Percentiles rank a stretch among this genome's conserved stretches.
Evolutionary conservation across 2,888 invertebrate species (phyloP).

Genomic region (Catocala nupta): DNA sequence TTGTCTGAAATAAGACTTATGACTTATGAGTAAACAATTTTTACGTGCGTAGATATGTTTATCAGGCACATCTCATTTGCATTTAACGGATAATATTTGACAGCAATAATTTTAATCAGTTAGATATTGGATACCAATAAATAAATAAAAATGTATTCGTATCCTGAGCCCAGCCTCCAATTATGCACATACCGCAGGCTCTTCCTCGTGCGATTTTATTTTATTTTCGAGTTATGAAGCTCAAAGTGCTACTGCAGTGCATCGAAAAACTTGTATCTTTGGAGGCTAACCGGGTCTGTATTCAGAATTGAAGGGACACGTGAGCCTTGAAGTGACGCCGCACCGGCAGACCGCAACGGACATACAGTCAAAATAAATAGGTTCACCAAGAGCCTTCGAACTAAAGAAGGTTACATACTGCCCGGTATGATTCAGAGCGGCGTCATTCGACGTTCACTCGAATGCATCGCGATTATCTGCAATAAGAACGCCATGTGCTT

Average conservation of each 20-base stretch:
- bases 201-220: conserved; percentile 64
- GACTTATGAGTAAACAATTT: no score
- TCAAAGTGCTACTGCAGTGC: conserved; percentile 52
- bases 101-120: no score
- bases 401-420: conserved; percentile 67
- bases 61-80: no score
- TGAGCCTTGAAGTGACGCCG: conserved; percentile 70
- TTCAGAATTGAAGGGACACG: conserved; percentile 74
- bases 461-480: conserved; percentile 62
- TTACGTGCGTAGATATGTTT: no score
- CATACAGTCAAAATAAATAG: conserved; percentile 68
- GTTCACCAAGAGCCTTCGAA: conserved; percentile 64
- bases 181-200: conserved; percentile 40
- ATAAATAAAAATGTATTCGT: no score
- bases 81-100: no score
- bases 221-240: conserved; percentile 54
- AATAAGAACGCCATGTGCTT: conserved; percentile 55
- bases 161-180: neutral
- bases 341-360: conserved; percentile 62
- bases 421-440: conserved; percentile 59
- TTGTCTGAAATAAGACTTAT: conserved; percentile 16
- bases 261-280: conserved; percentile 67
- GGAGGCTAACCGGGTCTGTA: conserved; percentile 75
- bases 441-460: conserved; percentile 64
- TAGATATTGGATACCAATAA: no score